phyloP scores from a whole-genome alignment of 2,888 invertebrate genomes.

The Petrolisthes manimaculis region DNA sequence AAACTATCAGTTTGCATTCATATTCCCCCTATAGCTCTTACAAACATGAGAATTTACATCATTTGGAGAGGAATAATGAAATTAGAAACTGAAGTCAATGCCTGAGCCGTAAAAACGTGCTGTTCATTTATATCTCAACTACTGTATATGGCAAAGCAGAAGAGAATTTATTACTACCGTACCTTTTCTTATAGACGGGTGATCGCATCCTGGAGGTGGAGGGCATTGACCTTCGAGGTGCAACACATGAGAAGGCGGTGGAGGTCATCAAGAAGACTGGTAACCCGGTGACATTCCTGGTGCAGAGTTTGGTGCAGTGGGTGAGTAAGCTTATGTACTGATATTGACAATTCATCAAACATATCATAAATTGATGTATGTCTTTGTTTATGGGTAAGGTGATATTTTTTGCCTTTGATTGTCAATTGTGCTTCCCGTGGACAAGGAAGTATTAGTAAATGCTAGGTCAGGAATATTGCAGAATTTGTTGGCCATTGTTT shows the following conservation, averaged over 20 bases:
- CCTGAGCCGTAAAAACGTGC: no score
- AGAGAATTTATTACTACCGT: not conserved
- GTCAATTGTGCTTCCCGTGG: not conserved
- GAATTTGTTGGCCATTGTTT: no score
- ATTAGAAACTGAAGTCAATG: no score
- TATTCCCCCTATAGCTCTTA: no score
- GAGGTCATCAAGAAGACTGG: constrained; percentile 92
- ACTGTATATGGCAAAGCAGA: not conserved
- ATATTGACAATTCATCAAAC: not conserved
- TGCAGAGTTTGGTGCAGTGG: constrained; percentile 78
- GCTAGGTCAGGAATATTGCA: no score
- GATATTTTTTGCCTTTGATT: not conserved
- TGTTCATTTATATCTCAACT: not conserved
- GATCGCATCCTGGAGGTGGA: constrained; percentile 92
- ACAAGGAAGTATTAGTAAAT: no score
- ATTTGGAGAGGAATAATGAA: no score
- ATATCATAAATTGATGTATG: not conserved
- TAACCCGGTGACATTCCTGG: constrained; percentile 88
- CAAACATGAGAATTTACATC: no score
- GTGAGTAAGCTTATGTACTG: constrained; percentile 38
- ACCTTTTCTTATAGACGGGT: constrained; percentile 78
- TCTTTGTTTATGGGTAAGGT: not conserved
- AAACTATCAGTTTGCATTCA: no score
- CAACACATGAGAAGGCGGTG: constrained; percentile 94
- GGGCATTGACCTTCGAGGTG: constrained; percentile 87